Evolutionary conservation across 2,888 invertebrate genomes (phyloP).

Genomic region (Arge pagana): DNA sequence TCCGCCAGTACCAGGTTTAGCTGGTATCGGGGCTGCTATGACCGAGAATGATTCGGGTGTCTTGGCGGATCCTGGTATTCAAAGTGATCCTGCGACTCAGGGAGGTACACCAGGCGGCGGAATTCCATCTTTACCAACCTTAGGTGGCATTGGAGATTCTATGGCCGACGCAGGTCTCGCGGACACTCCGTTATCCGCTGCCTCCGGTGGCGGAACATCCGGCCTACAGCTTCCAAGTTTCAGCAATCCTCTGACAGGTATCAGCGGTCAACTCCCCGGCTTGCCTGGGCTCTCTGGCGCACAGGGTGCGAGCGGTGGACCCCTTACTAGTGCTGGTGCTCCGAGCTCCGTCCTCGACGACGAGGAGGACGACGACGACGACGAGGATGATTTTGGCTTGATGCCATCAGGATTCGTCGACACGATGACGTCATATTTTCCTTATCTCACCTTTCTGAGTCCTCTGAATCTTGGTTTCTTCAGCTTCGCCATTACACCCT

Average conservation of each 20-base stretch:
- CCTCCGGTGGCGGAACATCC: slow-evolving; percentile 5
- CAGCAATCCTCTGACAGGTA: slow-evolving; percentile 3
- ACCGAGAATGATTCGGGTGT: slow-evolving; percentile 23
- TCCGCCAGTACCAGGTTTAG: background rate
- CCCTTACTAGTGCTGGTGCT: no score
- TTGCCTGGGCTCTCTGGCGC: background rate
- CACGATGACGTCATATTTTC: slow-evolving; percentile 61
- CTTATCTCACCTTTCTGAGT: slow-evolving; percentile 63
- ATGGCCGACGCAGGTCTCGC: slow-evolving; percentile 25
- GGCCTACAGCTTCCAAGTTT: slow-evolving; percentile 13
- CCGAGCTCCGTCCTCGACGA: slow-evolving; percentile 24
- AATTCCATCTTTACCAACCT: slow-evolving; percentile 13
- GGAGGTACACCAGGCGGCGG: slow-evolving; percentile 19
- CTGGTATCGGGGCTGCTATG: slow-evolving; percentile 22
- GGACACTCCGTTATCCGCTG: slow-evolving; percentile 1
- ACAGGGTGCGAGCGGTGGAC: background rate
- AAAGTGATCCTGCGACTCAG: slow-evolving; percentile 4
- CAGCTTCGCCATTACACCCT: slow-evolving; percentile 67
- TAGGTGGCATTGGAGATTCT: background rate
- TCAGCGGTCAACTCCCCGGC: background rate
- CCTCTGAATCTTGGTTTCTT: slow-evolving; percentile 66
- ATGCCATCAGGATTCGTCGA: slow-evolving; percentile 57
- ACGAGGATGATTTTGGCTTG: slow-evolving; percentile 56
- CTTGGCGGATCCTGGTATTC: slow-evolving; percentile 13
- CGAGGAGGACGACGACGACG: slow-evolving; percentile 60